These are phyloP conservation scores for Phaethon lepturus DNA, from an alignment of 2,113 vertebrate species.

Conservation along the genomic window DNA sequence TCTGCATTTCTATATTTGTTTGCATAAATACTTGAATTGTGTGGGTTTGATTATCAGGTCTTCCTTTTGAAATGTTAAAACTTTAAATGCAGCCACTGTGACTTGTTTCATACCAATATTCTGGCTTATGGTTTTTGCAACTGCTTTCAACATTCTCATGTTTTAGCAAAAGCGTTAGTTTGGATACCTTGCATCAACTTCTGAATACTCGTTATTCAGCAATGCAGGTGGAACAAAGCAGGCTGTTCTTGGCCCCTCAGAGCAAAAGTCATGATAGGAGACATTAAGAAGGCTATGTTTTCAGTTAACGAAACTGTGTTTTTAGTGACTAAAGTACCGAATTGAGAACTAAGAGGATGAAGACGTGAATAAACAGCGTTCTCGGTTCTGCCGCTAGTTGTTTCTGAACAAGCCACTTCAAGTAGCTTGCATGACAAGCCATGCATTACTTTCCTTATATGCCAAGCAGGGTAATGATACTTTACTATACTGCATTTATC, in stretches of 20 bases:
- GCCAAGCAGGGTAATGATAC: neutral
- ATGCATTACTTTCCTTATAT: neutral
- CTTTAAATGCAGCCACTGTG: neutral
- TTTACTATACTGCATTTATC: neutral
- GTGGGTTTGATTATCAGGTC: neutral
- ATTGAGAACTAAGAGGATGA: neutral
- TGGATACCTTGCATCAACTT: neutral
- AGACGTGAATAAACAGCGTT: neutral
- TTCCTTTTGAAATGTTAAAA: neutral
- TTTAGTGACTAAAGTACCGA: neutral
- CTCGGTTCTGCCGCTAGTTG: neutral
- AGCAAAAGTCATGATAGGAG: neutral
- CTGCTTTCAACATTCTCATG: neutral
- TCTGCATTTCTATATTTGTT: neutral
- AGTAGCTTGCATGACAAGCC: neutral
- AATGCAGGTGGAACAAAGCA: neutral
- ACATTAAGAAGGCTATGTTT: neutral
- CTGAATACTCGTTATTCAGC: neutral
- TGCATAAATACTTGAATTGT: fast-evolving
- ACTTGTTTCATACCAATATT: neutral
- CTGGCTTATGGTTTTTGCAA: neutral
- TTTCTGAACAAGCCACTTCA: neutral
- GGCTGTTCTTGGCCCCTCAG: neutral
- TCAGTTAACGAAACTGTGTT: neutral
- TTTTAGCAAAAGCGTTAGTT: neutral